Conservation (phyloP, 2,113 vertebrate species). For the Ivindomyrus marchei region DNA sequence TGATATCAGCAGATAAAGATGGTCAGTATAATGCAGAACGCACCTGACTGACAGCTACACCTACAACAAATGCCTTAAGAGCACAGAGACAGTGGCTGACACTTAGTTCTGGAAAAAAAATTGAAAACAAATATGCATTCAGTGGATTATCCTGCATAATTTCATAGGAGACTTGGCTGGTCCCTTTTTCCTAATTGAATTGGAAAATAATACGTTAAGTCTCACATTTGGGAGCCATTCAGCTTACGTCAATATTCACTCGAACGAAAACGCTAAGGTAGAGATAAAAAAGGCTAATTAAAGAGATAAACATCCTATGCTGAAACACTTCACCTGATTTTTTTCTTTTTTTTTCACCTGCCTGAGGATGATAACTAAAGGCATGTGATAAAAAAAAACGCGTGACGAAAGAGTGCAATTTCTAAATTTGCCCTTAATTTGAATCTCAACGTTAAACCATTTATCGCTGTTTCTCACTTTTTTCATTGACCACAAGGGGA, state of each 20-base stretch:
- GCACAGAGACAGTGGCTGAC: too few relatives aligned
- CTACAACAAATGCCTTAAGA: not conserved
- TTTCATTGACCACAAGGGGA: conserved; percentile 1
- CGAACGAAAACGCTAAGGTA: not conserved
- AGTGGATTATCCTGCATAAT: not conserved
- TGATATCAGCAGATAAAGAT: not conserved
- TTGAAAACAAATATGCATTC: not conserved
- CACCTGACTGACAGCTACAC: not conserved
- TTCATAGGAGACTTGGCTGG: not conserved
- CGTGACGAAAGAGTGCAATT: not conserved
- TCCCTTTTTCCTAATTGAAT: not conserved
- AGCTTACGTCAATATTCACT: conserved; percentile 21
- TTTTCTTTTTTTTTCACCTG: not conserved
- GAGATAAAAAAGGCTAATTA: not conserved
- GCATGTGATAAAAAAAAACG: not conserved
- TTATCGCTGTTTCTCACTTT: not conserved
- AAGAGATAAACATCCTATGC: not conserved
- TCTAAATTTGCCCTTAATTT: not conserved
- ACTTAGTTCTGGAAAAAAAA: not conserved
- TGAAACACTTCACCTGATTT: not conserved
- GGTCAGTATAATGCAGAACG: not conserved
- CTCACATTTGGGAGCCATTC: not conserved
- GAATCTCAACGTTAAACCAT: not conserved
- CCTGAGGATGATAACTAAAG: not conserved
- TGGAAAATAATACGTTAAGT: not conserved